phyloP scores from a whole-genome alignment of 2,797 vertebrate species.

The Acestrorhynchus altus region DNA sequence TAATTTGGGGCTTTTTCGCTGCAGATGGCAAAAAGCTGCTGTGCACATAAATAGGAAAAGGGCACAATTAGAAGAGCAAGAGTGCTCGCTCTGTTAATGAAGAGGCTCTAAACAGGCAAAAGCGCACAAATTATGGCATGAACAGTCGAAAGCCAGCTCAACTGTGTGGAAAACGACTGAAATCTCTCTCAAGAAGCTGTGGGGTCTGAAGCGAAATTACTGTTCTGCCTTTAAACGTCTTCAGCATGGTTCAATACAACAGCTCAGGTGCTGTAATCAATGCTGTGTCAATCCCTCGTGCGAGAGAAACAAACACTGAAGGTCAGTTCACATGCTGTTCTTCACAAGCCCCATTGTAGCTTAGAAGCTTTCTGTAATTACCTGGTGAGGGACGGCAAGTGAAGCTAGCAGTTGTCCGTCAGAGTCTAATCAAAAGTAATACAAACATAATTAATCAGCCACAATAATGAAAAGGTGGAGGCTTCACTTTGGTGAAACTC shows the following conservation, averaged over 20 bases:
- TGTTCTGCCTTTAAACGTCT: background rate
- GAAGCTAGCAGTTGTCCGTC: background rate
- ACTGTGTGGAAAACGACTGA: background rate
- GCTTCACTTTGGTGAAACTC: background rate
- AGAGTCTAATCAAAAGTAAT: background rate
- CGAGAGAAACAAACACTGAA: background rate
- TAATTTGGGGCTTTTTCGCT: conserved; percentile 37
- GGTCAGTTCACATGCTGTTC: conserved; percentile 5
- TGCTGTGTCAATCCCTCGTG: background rate
- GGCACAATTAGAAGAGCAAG: conserved; percentile 32
- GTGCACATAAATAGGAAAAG: conserved; percentile 42
- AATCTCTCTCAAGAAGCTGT: background rate
- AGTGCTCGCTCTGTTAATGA: conserved; percentile 12
- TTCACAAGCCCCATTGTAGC: background rate
- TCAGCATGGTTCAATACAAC: background rate
- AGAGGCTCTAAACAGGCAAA: background rate
- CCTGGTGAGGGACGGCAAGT: background rate
- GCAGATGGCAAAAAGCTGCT: conserved; percentile 9
- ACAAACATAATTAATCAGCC: conserved; percentile 2
- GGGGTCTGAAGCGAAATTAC: background rate
- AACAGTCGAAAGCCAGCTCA: background rate
- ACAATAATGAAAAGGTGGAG: background rate
- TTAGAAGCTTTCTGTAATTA: background rate
- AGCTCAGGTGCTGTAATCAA: background rate
- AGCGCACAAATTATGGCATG: background rate